Evolutionary conservation across 2,113 vertebrate genomes (phyloP).

Genomic region (Pagrus major): DNA sequence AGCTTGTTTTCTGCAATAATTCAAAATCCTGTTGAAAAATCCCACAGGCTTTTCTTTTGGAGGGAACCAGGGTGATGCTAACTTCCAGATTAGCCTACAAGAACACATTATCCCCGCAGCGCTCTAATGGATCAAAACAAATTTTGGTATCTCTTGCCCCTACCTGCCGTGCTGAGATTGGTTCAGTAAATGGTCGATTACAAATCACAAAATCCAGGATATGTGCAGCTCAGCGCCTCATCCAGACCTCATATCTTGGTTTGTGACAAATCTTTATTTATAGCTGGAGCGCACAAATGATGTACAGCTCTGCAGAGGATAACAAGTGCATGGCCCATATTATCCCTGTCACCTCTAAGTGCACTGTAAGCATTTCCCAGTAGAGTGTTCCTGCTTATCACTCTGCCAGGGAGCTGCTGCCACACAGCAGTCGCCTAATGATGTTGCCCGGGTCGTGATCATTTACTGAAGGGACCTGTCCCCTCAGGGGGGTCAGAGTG

Average conservation of each 20-base stretch:
- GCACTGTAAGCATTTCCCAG: slow-evolving; percentile 64
- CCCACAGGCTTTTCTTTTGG: no score
- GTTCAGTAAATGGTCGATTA: slow-evolving; percentile 6
- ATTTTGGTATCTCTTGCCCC: not conserved
- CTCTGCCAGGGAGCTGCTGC: slow-evolving; percentile 52
- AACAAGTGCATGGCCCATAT: slow-evolving; percentile 61
- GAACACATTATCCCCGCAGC: no score
- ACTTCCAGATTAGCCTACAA: no score
- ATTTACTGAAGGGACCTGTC: slow-evolving; percentile 64
- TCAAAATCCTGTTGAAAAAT: no score
- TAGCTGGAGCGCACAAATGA: slow-evolving; percentile 48
- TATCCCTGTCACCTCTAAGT: slow-evolving; percentile 63
- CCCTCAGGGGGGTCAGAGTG: slow-evolving; percentile 59
- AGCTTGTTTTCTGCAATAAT: no score
- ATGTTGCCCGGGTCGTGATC: slow-evolving; percentile 63
- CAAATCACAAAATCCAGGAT: not conserved
- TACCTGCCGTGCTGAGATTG: not conserved
- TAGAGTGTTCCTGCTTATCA: slow-evolving; percentile 55
- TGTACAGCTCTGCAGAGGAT: slow-evolving; percentile 56
- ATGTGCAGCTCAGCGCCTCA: slow-evolving; percentile 15
- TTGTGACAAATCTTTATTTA: slow-evolving; percentile 57
- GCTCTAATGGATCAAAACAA: not conserved
- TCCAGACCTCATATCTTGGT: slow-evolving; percentile 4
- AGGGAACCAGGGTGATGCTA: no score
- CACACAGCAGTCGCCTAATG: slow-evolving; percentile 70